A percentile compares a stretch with the other conserved stretches of the same genome.
Evolutionary conservation across 2,113 vertebrate genomes (phyloP).

Genomic region (Cinclus mexicanus): DNA sequence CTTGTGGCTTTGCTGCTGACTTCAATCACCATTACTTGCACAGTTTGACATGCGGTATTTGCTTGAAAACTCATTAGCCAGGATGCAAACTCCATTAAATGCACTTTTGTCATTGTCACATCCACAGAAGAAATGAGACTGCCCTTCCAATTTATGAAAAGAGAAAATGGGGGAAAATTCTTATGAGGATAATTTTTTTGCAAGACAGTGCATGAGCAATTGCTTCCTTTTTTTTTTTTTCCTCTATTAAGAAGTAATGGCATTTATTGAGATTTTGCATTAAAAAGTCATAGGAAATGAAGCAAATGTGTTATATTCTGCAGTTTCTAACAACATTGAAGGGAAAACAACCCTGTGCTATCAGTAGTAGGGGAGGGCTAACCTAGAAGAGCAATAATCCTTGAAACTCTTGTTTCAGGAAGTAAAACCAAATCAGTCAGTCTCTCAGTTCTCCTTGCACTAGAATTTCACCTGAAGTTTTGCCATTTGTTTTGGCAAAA

Average conservation of each 20-base stretch:
- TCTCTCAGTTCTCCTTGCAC: neutral
- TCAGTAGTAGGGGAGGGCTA: neutral
- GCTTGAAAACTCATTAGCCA: slow-evolving; percentile 13
- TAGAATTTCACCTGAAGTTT: slow-evolving; percentile 42
- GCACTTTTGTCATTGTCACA: neutral
- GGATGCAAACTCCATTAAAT: neutral
- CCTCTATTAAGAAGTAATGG: neutral
- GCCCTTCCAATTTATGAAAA: neutral
- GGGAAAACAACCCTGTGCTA: neutral
- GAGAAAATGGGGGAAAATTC: neutral
- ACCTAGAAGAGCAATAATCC: neutral
- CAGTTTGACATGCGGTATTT: neutral
- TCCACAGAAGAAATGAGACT: neutral
- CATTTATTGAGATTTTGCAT: neutral
- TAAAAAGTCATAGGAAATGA: neutral
- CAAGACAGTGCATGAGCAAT: neutral
- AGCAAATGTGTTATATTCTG: neutral
- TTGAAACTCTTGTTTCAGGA: neutral
- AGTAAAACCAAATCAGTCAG: neutral
- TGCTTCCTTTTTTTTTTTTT: neutral
- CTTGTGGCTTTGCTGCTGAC: slow-evolving; percentile 35
- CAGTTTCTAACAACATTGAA: neutral
- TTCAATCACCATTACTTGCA: slow-evolving; percentile 17
- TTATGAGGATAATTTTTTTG: neutral
- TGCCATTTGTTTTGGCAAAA: slow-evolving; percentile 44